phyloP scores from a whole-genome alignment of 2,113 vertebrate genomes.

The Alouatta palliata region DNA sequence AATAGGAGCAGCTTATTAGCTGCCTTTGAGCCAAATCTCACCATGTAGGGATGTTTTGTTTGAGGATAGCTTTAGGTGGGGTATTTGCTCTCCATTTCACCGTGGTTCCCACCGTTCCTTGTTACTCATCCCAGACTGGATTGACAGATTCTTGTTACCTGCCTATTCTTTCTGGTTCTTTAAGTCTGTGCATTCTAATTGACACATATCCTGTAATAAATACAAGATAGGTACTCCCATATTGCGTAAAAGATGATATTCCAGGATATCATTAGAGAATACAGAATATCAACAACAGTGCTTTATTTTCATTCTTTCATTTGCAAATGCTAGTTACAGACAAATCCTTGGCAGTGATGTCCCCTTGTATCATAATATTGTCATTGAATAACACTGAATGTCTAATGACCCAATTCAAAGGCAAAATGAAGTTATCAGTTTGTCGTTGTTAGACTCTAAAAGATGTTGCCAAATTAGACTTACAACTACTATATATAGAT shows the following conservation, averaged over 20 bases:
- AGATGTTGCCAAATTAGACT: not conserved
- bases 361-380: not conserved
- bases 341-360: not conserved
- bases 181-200: not conserved
- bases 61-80: not conserved
- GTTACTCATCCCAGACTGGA: not conserved
- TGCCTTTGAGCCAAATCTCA: not conserved
- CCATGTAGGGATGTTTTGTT: not conserved
- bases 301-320: conserved; percentile 15
- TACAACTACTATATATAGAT: not conserved
- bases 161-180: not conserved
- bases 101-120: not conserved
- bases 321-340: not conserved
- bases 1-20: not conserved
- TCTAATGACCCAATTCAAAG: conserved; percentile 13
- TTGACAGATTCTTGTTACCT: not conserved
- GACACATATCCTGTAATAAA: not conserved
- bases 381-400: not conserved
- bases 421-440: not conserved
- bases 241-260: not conserved
- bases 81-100: not conserved
- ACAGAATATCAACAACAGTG: not conserved
- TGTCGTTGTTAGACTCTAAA: not conserved
- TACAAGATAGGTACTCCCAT: not conserved
- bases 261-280: not conserved